Evolutionary conservation across 2,797 vertebrate genomes (phyloP), one percentile per base, ranked within the genome.

Genomic region (Triplophysa yarkandensis): DNA sequence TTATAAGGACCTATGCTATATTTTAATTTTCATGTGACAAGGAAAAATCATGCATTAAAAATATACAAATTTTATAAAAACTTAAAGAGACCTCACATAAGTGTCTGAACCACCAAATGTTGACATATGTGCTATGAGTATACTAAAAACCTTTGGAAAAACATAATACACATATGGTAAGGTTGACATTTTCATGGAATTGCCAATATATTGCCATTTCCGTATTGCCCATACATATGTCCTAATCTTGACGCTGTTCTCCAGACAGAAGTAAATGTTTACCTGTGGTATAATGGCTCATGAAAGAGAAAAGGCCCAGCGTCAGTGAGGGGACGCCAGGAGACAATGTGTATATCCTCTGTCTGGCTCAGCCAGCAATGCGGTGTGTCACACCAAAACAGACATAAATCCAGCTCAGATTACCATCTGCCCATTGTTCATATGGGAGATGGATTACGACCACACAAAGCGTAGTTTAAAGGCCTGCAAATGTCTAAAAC

Each of bases 221-320:
- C n/a, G n/a, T n/a, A n/a, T n/a, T n/a, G n/a, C n/a, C n/a, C n/a
- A n/a, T n/a, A n/a, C n/a, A n/a, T 32, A 74, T 36, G 23, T 58
- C 52, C 72, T 74, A 62, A 57, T 58, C 27, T 66, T 46, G 66
- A 57, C 11, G 63, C 34, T 6, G 71, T 57, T n/a, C 36, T 66
- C 58, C 39, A 66, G 52, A 39, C 14, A 64, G 23, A 55, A 7
- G 25, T 73, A 73, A 73, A 67, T 74, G 67, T 74, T 74, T 74
- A 74, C 52, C 32, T 4, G 10, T 58, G 39, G 30, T 27, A 67
- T 30, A 67, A 30, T 1, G 16, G 16, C 39, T 67, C 39, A 19
- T 32, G 39, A 74, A 66, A 60, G 27, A 9, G 27, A 25, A 55
- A 14, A 30, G 3, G 14, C 54, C 25, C 2, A 5, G 6, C 13